These are phyloP conservation scores for Limenitis camilla DNA, from an alignment of 2,888 invertebrate species.

Conservation along the genomic window DNA sequence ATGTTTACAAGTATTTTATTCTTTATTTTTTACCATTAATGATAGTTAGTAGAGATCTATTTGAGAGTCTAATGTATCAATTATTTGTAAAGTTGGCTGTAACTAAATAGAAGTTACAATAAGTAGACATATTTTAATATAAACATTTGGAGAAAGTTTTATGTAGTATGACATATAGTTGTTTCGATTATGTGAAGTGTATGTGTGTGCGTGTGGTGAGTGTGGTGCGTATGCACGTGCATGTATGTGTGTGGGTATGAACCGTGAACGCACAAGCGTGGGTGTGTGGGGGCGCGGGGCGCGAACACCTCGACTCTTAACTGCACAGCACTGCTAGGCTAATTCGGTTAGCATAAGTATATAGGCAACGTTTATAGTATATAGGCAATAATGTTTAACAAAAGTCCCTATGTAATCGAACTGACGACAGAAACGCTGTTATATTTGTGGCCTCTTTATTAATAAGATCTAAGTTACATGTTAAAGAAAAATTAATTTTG, in stretches of 20 bases:
- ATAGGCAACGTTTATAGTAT: slow-evolving; percentile 66
- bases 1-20: slow-evolving; percentile 76
- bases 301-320: slow-evolving; percentile 53
- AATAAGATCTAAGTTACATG: slow-evolving; percentile 75
- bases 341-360: slow-evolving; percentile 69
- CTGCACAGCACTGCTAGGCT: slow-evolving; percentile 72
- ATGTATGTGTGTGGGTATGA: slow-evolving; percentile 44
- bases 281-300: slow-evolving; percentile 28
- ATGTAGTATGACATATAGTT: slow-evolving; percentile 72
- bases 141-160: slow-evolving; percentile 74
- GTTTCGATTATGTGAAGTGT: slow-evolving; percentile 71
- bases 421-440: slow-evolving; percentile 74
- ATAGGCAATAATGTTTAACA: slow-evolving; percentile 72
- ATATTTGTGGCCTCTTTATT: slow-evolving; percentile 75
- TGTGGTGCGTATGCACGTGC: slow-evolving; percentile 41
- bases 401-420: slow-evolving; percentile 75
- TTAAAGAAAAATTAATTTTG: slow-evolving; percentile 74
- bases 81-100: slow-evolving; percentile 76
- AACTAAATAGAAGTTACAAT: slow-evolving; percentile 74
- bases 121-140: slow-evolving; percentile 75
- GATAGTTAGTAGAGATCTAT: slow-evolving; percentile 75
- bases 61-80: slow-evolving; percentile 76
- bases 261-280: slow-evolving; percentile 70
- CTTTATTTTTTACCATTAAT: slow-evolving; percentile 75
- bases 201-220: slow-evolving; percentile 11